These are phyloP conservation scores for Micromesistius poutassou DNA, from an alignment of 2,797 vertebrate genomes.

Conservation along the genomic window DNA sequence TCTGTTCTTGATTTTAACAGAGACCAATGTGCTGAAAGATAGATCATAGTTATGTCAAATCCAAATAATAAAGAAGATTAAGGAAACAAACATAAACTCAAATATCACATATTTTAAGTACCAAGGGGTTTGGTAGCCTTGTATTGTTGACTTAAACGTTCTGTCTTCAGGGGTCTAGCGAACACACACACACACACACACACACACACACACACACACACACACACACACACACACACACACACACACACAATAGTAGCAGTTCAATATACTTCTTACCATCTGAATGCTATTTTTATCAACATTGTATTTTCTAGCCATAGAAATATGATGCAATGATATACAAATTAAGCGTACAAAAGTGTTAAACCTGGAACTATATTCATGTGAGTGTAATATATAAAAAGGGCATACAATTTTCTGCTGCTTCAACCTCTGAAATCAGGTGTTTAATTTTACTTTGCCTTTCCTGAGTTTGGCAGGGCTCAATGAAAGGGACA, in stretches of 20 bases:
- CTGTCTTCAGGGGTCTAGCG: not conserved
- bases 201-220: conserved; percentile 2
- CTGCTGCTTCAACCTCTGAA: conserved; percentile 14
- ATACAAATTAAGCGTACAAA: not conserved
- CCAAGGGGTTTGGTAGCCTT: not conserved
- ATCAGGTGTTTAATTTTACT: conserved; percentile 39
- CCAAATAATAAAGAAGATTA: not conserved
- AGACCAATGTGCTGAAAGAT: not conserved
- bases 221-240: conserved; percentile 6
- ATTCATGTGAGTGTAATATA: not conserved
- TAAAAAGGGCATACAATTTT: conserved; percentile 36
- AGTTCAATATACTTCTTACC: not conserved
- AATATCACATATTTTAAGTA: not conserved
- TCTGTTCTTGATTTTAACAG: not conserved
- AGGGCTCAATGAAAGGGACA: conserved; percentile 43
- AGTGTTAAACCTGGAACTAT: not conserved
- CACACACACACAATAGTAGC: not conserved
- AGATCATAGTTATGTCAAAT: not conserved
- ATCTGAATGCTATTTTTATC: not conserved
- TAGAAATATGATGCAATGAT: not conserved
- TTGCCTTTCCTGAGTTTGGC: conserved; percentile 16
- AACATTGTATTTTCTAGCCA: not conserved
- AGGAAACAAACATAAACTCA: conserved; percentile 51
- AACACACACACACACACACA: not conserved
- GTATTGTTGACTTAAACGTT: not conserved